These are phyloP conservation scores for Macropus fuliginosus DNA, from an alignment of 2,797 vertebrate genomes.

Conservation along the genomic window DNA sequence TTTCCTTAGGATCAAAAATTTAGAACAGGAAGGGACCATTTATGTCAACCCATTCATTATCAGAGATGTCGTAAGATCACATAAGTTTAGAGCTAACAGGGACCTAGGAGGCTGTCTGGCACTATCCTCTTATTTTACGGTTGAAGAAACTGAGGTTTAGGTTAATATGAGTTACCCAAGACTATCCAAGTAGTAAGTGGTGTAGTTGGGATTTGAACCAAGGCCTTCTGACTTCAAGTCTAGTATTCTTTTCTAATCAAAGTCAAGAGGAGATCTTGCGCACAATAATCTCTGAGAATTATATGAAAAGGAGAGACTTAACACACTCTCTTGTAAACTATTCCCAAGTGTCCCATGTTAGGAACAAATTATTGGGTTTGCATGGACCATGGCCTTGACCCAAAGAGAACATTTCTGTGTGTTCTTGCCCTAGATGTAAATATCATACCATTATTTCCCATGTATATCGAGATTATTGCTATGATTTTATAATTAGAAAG, in stretches of 20 bases:
- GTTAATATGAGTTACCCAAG: background rate
- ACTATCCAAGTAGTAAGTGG: background rate
- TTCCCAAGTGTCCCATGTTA: background rate
- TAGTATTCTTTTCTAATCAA: background rate
- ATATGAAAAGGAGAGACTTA: background rate
- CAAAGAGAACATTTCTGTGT: background rate
- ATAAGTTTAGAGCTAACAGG: background rate
- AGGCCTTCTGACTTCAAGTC: background rate
- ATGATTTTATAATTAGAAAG: background rate
- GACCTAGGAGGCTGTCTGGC: background rate
- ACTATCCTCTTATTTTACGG: background rate
- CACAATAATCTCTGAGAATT: background rate
- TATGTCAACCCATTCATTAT: background rate
- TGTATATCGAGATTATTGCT: background rate
- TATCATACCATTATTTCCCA: background rate
- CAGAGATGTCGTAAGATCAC: background rate
- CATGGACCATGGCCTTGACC: background rate
- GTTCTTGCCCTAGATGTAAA: background rate
- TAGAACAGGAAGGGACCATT: background rate
- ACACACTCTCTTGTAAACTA: background rate
- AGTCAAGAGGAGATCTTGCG: background rate
- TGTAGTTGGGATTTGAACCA: background rate
- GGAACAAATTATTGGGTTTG: background rate
- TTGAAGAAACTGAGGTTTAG: background rate
- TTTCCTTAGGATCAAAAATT: background rate